A percentile compares a stretch with the other conserved stretches of the same genome.
Conservation (phyloP, 64 coral and sea anemone genomes). For the Stichodactyla helianthus region DNA sequence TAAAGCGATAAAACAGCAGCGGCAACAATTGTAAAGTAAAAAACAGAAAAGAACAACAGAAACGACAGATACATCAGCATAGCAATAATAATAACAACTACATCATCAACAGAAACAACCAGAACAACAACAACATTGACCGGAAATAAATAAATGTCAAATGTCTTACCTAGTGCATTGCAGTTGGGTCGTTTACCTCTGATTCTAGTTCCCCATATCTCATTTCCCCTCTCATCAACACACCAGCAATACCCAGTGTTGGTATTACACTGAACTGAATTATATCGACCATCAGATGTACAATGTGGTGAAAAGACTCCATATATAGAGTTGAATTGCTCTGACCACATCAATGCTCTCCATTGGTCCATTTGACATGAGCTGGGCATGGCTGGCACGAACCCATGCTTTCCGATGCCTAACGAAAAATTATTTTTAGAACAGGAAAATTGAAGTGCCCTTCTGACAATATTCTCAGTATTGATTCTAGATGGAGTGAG, state of each 20-base stretch:
- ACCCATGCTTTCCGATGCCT: background rate
- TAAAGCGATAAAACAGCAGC: too few relatives aligned
- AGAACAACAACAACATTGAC: background rate
- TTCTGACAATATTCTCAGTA: too few relatives aligned
- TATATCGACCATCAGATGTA: constrained; percentile 47
- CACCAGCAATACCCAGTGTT: constrained; percentile 66
- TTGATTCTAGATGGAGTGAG: too few relatives aligned
- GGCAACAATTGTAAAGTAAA: too few relatives aligned
- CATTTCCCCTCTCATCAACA: constrained; percentile 51
- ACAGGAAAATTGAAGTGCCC: too few relatives aligned
- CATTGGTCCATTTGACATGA: constrained; percentile 1
- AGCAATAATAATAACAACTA: background rate
- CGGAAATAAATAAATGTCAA: background rate
- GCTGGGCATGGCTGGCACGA: background rate
- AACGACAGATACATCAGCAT: background rate
- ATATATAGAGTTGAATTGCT: constrained; percentile 8
- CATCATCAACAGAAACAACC: background rate
- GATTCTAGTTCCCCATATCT: constrained; percentile 35
- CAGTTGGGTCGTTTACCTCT: constrained; percentile 33
- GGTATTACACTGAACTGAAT: constrained; percentile 52
- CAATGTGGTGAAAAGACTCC: constrained; percentile 59
- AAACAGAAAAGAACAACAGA: background rate
- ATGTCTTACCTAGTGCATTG: constrained; percentile 28
- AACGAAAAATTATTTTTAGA: background rate
- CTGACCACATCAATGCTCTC: constrained; percentile 18